Evolutionary conservation across 2,888 invertebrate species (phyloP).

Genomic region (Tenthredo livida): DNA sequence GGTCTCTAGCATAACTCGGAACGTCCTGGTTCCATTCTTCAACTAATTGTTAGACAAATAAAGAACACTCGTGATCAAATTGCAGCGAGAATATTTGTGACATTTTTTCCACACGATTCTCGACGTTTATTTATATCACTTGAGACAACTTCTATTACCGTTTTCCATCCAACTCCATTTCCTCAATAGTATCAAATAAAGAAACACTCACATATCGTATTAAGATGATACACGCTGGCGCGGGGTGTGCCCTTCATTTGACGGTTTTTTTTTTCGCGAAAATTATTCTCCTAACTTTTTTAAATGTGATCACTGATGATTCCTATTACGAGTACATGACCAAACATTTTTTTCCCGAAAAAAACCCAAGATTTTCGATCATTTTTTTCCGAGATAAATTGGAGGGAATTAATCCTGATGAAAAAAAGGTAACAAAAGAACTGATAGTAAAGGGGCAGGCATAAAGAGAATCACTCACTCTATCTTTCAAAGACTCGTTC

Average conservation of each 20-base stretch:
- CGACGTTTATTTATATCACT: background rate
- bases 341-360: background rate
- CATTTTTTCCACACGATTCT: background rate
- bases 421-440: background rate
- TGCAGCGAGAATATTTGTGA: background rate
- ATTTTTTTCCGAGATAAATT: background rate
- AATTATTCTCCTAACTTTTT: background rate
- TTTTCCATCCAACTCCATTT: background rate
- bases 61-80: background rate
- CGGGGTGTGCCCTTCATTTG: no score
- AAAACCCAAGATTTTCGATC: background rate
- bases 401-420: background rate
- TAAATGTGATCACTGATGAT: background rate
- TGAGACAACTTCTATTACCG: background rate
- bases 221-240: background rate
- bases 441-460: background rate
- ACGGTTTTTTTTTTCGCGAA: background rate
- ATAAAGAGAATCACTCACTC: conserved; percentile 81
- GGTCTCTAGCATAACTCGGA: conserved; percentile 25
- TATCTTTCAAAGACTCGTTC: conserved; percentile 87
- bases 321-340: background rate
- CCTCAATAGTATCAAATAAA: background rate
- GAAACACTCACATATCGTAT: background rate
- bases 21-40: conserved; percentile 41
- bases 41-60: background rate